Conservation (phyloP, 2,888 invertebrate species). For the Amiota communis region DNA sequence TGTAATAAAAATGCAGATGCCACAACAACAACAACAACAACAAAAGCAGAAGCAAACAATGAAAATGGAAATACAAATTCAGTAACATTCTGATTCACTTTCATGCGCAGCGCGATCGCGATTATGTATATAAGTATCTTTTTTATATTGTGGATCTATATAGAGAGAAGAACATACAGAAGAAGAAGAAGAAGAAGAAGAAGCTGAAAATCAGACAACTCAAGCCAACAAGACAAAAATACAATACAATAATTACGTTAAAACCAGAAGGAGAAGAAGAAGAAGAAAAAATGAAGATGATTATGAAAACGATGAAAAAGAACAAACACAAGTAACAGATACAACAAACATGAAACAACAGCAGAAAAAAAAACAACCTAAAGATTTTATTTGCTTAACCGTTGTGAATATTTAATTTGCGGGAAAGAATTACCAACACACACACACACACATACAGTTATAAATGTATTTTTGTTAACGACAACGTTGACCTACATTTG, state of each 20-base stretch:
- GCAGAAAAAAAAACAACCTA: constrained; percentile 40
- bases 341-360: constrained; percentile 4
- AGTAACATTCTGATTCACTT: constrained; percentile 63
- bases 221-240: constrained; percentile 38
- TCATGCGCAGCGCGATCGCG: constrained; percentile 59
- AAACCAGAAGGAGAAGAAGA: no score
- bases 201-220: constrained; percentile 38
- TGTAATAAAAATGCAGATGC: constrained; percentile 5
- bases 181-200: constrained; percentile 40
- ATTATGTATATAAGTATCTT: constrained; percentile 35
- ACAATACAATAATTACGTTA: constrained; percentile 19
- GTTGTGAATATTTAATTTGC: constrained; percentile 66
- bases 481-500: constrained; percentile 61
- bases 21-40: constrained; percentile 31
- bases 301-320: background rate
- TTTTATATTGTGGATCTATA: background rate
- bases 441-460: background rate
- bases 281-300: background rate
- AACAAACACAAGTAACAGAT: background rate
- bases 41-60: constrained; percentile 34
- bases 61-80: constrained; percentile 19
- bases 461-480: constrained; percentile 51
- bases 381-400: constrained; percentile 63
- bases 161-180: constrained; percentile 33
- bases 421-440: constrained; percentile 44